Percentiles rank a stretch among this genome's conserved stretches.
phyloP scores from a whole-genome alignment of 2,113 vertebrate species.

The Anoplopoma fimbria region DNA sequence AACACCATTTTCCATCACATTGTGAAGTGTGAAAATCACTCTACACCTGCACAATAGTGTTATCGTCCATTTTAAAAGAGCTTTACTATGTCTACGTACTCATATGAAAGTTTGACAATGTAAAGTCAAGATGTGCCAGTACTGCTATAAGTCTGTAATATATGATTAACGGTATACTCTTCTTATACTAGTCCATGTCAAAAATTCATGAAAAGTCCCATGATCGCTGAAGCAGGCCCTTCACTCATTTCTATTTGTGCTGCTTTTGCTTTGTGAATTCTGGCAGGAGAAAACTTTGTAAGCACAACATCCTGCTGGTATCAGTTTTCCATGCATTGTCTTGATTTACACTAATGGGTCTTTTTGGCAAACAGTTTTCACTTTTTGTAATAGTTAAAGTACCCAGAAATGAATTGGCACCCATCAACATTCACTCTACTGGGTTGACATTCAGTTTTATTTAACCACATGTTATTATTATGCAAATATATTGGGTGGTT shows the following conservation, averaged over 20 bases:
- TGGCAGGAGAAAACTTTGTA: neutral
- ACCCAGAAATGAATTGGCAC: neutral
- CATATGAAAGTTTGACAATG: neutral
- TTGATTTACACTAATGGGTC: neutral
- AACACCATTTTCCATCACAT: neutral
- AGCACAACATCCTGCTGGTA: neutral
- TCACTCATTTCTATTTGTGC: neutral
- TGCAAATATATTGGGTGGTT: neutral
- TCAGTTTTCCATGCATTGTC: neutral
- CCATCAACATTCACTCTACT: neutral
- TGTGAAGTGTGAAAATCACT: neutral
- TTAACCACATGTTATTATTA: neutral
- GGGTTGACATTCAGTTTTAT: neutral
- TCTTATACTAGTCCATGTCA: neutral
- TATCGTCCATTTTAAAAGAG: neutral
- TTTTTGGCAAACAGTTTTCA: neutral
- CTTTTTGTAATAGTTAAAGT: neutral
- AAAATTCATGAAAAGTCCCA: neutral
- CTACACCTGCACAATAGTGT: neutral
- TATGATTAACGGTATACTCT: neutral
- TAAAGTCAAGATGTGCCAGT: neutral
- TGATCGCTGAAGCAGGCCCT: neutral
- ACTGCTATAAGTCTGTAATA: neutral
- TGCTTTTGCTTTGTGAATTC: constrained; percentile 1
- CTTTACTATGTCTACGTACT: neutral